Evolutionary conservation across 1,140 invertebrate species (phyloP).

Genomic region (Euura saliciscinereae): DNA sequence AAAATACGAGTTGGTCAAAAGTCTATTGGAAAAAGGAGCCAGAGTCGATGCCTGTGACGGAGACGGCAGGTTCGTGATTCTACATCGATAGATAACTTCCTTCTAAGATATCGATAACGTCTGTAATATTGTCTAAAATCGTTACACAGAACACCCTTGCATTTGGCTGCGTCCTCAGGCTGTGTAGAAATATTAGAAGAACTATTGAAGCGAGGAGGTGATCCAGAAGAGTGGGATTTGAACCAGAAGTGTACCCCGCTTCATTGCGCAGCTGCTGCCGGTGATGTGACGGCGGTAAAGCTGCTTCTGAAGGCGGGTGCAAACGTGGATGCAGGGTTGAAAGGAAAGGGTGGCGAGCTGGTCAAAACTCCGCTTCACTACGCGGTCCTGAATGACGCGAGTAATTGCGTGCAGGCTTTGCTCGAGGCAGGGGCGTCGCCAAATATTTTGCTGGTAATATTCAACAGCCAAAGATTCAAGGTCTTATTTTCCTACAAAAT

Average conservation of each 20-base stretch:
- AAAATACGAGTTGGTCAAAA: constrained; percentile 42
- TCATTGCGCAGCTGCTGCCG: constrained; percentile 76
- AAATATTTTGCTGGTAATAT: constrained; percentile 74
- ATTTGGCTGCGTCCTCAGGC: constrained; percentile 76
- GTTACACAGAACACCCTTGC: constrained; percentile 70
- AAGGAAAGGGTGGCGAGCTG: constrained; percentile 50
- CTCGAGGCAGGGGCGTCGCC: constrained; percentile 74
- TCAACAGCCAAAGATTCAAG: constrained; percentile 5
- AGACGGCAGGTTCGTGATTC: constrained; percentile 49
- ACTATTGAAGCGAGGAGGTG: constrained; percentile 68
- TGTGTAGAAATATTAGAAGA: constrained; percentile 68
- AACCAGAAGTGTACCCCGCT: constrained; percentile 72
- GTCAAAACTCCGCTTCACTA: constrained; percentile 70
- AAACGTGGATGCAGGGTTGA: constrained; percentile 76
- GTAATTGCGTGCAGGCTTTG: constrained; percentile 71
- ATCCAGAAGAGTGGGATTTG: constrained; percentile 72
- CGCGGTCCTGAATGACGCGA: constrained; percentile 73
- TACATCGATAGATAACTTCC: constrained; percentile 14
- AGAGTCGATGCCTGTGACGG: constrained; percentile 41
- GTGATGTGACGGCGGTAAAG: constrained; percentile 64
- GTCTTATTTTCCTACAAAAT: too few species aligned
- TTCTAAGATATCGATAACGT: too few species aligned
- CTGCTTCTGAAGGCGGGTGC: constrained; percentile 69
- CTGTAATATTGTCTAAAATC: constrained; percentile 1
- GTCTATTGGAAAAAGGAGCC: constrained; percentile 42